phyloP scores from a whole-genome alignment of 2,888 invertebrate species.

The Leptopterna dolabrata region DNA sequence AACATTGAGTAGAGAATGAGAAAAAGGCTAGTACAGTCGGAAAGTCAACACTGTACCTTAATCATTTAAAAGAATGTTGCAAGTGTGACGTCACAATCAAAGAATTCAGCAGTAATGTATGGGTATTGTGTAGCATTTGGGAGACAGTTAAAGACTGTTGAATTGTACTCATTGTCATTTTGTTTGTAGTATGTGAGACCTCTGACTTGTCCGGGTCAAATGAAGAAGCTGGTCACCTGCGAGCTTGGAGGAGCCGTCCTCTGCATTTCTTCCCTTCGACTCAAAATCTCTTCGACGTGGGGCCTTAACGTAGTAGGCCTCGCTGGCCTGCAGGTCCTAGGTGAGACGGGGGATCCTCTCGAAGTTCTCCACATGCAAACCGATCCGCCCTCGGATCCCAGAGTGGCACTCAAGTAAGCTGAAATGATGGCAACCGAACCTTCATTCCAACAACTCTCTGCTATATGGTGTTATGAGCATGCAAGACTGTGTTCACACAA shows the following conservation, averaged over 20 bases:
- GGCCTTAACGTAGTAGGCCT: conserved; percentile 73
- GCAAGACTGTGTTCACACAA: too few relatives aligned
- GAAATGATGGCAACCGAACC: neutral
- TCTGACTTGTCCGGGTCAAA: conserved; percentile 65
- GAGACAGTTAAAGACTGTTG: too few relatives aligned
- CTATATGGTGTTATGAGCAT: too few relatives aligned
- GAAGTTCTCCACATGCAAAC: conserved; percentile 49
- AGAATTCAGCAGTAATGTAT: too few relatives aligned
- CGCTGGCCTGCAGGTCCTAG: conserved; percentile 69
- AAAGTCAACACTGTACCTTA: too few relatives aligned
- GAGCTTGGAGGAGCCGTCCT: conserved; percentile 60
- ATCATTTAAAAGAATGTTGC: too few relatives aligned
- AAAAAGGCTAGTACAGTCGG: too few relatives aligned
- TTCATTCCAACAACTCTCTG: too few relatives aligned
- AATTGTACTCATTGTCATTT: too few relatives aligned
- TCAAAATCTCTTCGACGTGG: conserved; percentile 75
- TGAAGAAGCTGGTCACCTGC: conserved; percentile 54
- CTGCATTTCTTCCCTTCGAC: conserved; percentile 64
- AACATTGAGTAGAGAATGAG: too few relatives aligned
- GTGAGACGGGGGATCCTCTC: conserved; percentile 61
- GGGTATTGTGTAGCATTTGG: too few relatives aligned
- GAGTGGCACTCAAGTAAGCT: conserved; percentile 24
- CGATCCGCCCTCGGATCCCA: conserved; percentile 39
- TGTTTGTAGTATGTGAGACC: conserved; percentile 65
- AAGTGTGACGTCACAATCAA: too few relatives aligned